Evolutionary conservation across 2,888 invertebrate species (phyloP), one percentile per base, ranked within the genome.

Genomic region (Mythimna loreyi): DNA sequence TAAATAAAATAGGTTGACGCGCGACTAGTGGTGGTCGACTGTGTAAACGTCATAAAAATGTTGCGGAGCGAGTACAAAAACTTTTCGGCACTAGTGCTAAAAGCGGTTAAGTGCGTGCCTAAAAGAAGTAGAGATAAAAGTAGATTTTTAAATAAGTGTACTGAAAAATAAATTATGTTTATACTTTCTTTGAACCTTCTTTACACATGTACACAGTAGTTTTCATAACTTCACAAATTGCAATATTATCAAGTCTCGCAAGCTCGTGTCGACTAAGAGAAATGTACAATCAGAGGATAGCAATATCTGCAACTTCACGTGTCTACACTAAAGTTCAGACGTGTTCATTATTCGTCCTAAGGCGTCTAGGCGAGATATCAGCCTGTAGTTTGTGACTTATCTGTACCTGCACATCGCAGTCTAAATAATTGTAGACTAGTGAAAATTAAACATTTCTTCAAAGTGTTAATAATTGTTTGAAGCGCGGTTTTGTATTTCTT

Each of bases 241-340:
- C 25, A 47, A 61, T 60, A 56, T 65, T 60, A 45, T 45, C 8
- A 49, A 36, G 0, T 23, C 21, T n/a, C 45, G 40, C 23, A 45
- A 11, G 19, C 49, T 56, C 43, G n/a, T 53, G 9, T 66, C 43
- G 16, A 52, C 43, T 59, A 63, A 40, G 62, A 16, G 59, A 68
- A 59, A 59, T 16, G 47, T 57, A 65, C 49, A 63, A 56, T 45
- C 43, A 66, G 36, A 57, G 33, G 30, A 59, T 66, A 47, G 52
- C 33, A 71, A 75, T 75, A 65, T 60, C 43, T 59, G 33, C 59
- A 60, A 57, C 58, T 81, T 49, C 43, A 50, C 16, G 45, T 43
- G 52, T 4, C 33, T 49, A 36, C n/a, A 58, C 4, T n/a, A 33
- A 68, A 57, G 60, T 71, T 55, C 25, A 72, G 40, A 55, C 30